Percentiles rank a stretch among this genome's conserved stretches.
phyloP scores from a whole-genome alignment of 2,888 invertebrate genomes.

The Sthenelais limicola region DNA sequence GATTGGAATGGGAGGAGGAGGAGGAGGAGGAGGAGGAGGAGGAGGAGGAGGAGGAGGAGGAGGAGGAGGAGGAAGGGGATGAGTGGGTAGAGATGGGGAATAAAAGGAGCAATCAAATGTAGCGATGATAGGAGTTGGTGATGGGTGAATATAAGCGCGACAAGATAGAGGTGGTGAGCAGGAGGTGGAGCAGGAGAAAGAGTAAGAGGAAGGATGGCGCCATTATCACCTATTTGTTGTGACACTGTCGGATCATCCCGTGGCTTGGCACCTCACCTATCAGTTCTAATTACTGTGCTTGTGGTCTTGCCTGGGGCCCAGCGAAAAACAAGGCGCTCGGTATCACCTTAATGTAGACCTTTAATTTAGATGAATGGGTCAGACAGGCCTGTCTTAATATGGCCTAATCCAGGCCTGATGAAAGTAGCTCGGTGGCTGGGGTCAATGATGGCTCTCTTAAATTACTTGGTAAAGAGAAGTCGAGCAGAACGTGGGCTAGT shows the following conservation, averaged over 20 bases:
- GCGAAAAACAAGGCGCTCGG: slow-evolving; percentile 13
- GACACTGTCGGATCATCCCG: slow-evolving; percentile 35
- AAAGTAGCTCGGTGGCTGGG: slow-evolving; percentile 25
- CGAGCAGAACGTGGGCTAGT: neutral
- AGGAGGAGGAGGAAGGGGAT: neutral
- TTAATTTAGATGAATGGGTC: slow-evolving; percentile 45
- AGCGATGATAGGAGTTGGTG: neutral
- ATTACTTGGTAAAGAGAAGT: slow-evolving; percentile 32
- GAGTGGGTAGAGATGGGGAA: neutral
- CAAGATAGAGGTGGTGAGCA: slow-evolving; percentile 5
- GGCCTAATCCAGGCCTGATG: slow-evolving; percentile 43
- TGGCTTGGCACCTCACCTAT: slow-evolving; percentile 32
- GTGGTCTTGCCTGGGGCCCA: neutral
- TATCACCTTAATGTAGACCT: slow-evolving; percentile 35
- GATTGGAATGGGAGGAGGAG: neutral
- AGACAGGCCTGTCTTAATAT: slow-evolving; percentile 34
- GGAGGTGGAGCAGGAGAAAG: slow-evolving; percentile 15
- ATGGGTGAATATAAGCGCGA: too few species aligned
- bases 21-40: neutral
- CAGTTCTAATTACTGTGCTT: slow-evolving; percentile 37
- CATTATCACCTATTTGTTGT: slow-evolving; percentile 40
- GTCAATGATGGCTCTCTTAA: slow-evolving; percentile 25
- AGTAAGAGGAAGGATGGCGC: slow-evolving; percentile 26
- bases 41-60: neutral
- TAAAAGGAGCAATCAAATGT: neutral